Evolutionary conservation across 2,797 vertebrate genomes (phyloP), one percentile per base, ranked within the genome.

Genomic region (Heterohyrax brucei): DNA sequence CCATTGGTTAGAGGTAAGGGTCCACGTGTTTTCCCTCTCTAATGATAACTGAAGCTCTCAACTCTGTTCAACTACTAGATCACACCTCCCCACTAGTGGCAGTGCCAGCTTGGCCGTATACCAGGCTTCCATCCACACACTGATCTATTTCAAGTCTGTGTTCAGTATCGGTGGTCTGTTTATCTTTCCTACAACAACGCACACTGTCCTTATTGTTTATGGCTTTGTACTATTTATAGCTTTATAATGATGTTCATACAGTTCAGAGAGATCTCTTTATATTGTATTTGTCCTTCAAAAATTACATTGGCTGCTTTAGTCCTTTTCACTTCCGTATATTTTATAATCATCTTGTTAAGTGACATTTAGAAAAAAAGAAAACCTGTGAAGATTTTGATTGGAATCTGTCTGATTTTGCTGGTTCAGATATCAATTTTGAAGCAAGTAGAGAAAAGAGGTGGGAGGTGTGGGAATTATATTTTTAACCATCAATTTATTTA

Each of bases 351-450:
- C 46, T 80, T 59, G 44, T 79, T 4, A 82, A 44, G 10, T 79
- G 33, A 82, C 28, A 53, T 53, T 53, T 10, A 53, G 0, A 7
- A 66, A 76, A 64, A 82, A 66, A 70, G 50, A 86, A 75, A 7
- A 22, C 16, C 3, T 87, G 18, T 61, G 50, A 48, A 28, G 19
- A 77, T 56, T 81, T 89, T 92, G 14, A 33, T 46, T 44, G 16
- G 70, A 91, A 48, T 87, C 75, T 96, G 12, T 53, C 44, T 78
- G 72, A 72, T 85, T 87, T 95, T 46, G 53, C 18, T 24, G 9
- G 8, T 19, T 83, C 4, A 33, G 3, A 89, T 82, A 66, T 22
- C 6, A 3, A 78, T 8, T 56, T 91, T 94, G 56, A 22, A 73
- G 62, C 19, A 1, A 0, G 16, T n/a, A 26, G 5, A n/a, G 30